Conservation (phyloP, 2,888 invertebrate species). For the Atethmia centrago region DNA sequence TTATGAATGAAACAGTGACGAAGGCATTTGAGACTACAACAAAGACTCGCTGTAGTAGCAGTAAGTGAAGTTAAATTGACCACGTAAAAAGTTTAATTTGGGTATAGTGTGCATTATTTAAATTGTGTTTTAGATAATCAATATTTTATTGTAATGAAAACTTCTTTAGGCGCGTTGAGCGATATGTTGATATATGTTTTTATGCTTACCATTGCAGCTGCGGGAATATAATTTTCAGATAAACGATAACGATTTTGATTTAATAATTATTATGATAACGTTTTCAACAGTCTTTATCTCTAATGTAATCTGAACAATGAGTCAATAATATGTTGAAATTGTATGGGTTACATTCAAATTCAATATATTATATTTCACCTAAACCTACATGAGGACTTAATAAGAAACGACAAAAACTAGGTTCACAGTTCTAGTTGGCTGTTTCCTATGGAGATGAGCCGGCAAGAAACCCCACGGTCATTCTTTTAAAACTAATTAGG, state of each 20-base stretch:
- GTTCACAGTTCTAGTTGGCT: not conserved
- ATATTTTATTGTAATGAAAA: too few relatives aligned
- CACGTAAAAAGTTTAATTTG: not conserved
- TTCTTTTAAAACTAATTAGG: too few relatives aligned
- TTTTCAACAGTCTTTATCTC: not conserved
- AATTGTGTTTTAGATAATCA: too few relatives aligned
- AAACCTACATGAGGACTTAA: not conserved
- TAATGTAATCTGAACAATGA: not conserved
- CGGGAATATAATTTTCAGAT: not conserved
- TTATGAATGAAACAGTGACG: constrained; percentile 20
- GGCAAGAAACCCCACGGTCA: not conserved
- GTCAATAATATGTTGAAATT: not conserved
- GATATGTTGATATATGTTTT: too few relatives aligned
- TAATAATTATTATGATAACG: constrained; percentile 4
- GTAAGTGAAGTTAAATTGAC: too few relatives aligned
- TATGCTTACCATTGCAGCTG: not conserved
- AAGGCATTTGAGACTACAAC: not conserved
- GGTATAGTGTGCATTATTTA: too few relatives aligned
- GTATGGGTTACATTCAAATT: not conserved
- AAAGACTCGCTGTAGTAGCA: too few relatives aligned
- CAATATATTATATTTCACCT: not conserved
- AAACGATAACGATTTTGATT: not conserved
- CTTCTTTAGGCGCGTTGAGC: too few relatives aligned
- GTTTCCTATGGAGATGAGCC: not conserved
- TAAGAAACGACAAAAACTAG: not conserved